phyloP scores from a whole-genome alignment of 2,797 vertebrate species.

The Cephalopachus bancanus region DNA sequence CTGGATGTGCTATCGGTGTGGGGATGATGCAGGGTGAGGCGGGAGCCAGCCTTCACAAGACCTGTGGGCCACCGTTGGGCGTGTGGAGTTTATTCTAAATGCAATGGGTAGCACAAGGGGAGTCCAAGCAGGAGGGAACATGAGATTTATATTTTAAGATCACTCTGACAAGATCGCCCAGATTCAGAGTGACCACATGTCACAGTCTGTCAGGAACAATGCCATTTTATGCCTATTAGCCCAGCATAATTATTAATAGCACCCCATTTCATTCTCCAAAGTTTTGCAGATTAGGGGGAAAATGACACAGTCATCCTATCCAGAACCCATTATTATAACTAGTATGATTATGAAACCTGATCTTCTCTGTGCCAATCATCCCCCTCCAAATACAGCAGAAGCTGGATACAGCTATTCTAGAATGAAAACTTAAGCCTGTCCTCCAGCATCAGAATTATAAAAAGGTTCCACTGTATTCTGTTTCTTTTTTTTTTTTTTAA shows the following conservation, averaged over 20 bases:
- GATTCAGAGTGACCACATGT: neutral
- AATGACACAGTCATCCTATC: neutral
- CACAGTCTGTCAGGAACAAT: neutral
- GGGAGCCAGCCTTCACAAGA: neutral
- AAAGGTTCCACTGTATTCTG: neutral
- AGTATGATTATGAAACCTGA: neutral
- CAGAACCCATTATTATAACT: neutral
- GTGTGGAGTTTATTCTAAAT: neutral
- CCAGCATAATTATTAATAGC: neutral
- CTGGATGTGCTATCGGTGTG: neutral
- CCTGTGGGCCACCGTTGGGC: fast-evolving
- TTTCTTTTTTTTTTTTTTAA: neutral
- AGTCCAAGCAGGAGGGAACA: neutral
- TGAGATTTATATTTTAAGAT: neutral
- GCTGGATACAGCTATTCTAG: neutral
- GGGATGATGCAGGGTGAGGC: neutral
- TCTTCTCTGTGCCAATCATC: neutral
- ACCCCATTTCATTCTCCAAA: neutral
- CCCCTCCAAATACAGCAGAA: neutral
- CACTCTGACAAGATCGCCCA: neutral
- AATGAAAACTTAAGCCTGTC: neutral
- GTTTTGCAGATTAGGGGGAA: neutral
- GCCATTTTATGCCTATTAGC: neutral
- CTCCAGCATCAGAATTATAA: neutral
- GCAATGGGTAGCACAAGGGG: neutral